Conservation (phyloP, 2,888 invertebrate species). For the Epinotia demarniana region DNA sequence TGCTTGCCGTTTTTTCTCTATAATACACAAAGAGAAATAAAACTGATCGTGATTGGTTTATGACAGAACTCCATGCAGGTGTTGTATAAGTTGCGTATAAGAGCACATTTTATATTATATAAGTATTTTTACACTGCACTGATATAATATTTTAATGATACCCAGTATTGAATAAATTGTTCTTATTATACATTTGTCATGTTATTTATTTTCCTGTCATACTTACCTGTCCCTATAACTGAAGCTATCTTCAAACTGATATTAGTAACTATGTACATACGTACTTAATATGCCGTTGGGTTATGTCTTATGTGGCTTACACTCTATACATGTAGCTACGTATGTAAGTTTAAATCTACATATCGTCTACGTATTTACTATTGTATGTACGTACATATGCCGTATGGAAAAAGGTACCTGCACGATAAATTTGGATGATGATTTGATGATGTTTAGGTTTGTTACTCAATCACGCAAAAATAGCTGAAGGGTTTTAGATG, state of each 20-base stretch:
- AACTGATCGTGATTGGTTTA: background rate
- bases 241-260: conserved; percentile 24
- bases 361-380: conserved; percentile 39
- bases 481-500: no score
- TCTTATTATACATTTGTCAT: conserved; percentile 55
- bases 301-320: conserved; percentile 11
- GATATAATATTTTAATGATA: conserved; percentile 63
- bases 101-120: conserved; percentile 57
- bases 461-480: no score
- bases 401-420: no score
- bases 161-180: conserved; percentile 69
- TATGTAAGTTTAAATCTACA: conserved; percentile 28
- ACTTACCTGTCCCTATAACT: conserved; percentile 5
- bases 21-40: conserved; percentile 7
- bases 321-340: conserved; percentile 25
- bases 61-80: conserved; percentile 29
- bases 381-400: conserved; percentile 27
- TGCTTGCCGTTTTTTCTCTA: conserved; percentile 13
- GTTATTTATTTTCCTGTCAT: conserved; percentile 41
- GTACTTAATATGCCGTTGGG: conserved; percentile 29
- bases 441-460: no score
- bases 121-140: conserved; percentile 66
- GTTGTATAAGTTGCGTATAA: conserved; percentile 49
- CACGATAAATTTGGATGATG: no score
- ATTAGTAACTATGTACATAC: conserved; percentile 41